phyloP scores from a whole-genome alignment of 2,888 invertebrate species.

The Ectemnius continuus region DNA sequence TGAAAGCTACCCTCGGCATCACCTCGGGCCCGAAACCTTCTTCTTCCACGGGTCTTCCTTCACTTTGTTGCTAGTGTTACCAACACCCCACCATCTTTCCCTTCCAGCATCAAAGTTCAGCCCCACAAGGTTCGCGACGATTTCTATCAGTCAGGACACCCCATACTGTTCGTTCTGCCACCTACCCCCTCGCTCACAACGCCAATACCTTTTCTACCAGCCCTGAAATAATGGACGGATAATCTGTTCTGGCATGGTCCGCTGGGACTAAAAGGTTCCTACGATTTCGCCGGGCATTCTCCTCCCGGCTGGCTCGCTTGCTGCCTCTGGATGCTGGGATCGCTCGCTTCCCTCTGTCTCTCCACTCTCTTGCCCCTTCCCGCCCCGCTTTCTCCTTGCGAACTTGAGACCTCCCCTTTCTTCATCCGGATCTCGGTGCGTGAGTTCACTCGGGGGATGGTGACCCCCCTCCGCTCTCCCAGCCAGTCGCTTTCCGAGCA shows the following conservation, averaged over 20 bases:
- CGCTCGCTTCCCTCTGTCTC: slow-evolving; percentile 19
- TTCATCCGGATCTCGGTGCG: slow-evolving; percentile 1
- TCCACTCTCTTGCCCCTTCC: neutral
- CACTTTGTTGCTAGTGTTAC: no score
- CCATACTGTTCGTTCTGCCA: neutral
- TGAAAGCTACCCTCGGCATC: slow-evolving; percentile 19
- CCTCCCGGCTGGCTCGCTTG: slow-evolving; percentile 7
- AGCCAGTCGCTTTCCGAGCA: neutral
- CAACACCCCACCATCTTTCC: slow-evolving; percentile 8
- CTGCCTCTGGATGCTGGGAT: slow-evolving; percentile 7
- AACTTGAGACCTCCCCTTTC: slow-evolving; percentile 5
- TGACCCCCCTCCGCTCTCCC: neutral
- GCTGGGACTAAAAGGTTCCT: slow-evolving; percentile 64
- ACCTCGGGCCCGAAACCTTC: neutral
- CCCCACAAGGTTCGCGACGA: neutral
- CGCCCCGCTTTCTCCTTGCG: slow-evolving; percentile 11
- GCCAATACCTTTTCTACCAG: slow-evolving; percentile 16
- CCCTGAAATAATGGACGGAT: slow-evolving; percentile 67
- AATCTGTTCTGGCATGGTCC: slow-evolving; percentile 62
- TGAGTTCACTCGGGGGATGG: neutral
- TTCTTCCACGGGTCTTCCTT: neutral
- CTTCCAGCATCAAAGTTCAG: slow-evolving; percentile 10
- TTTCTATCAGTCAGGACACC: slow-evolving; percentile 33
- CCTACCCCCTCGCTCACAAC: neutral
- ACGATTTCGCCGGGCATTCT: slow-evolving; percentile 51